Evolutionary conservation across 2,113 vertebrate genomes (phyloP).

Genomic region (Leptosomus discolor): DNA sequence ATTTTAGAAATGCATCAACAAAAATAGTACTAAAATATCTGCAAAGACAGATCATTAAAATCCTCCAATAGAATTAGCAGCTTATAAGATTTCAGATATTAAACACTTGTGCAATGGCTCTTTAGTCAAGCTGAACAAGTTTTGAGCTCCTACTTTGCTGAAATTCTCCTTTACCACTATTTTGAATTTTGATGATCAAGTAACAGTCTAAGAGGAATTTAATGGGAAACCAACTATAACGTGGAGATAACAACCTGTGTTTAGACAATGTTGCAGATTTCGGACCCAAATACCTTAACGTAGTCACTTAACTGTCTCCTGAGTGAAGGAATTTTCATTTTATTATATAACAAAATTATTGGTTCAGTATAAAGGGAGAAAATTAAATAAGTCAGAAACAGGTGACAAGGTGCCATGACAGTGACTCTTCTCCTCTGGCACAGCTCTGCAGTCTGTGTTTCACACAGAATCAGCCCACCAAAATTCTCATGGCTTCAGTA

Average conservation of each 20-base stretch:
- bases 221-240: background rate
- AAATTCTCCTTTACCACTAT: background rate
- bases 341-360: background rate
- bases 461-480: background rate
- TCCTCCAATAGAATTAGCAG: background rate
- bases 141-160: background rate
- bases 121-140: background rate
- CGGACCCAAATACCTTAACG: background rate
- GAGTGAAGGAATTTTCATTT: background rate
- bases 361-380: background rate
- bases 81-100: background rate
- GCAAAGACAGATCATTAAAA: background rate
- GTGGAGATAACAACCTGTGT: background rate
- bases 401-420: accelerated
- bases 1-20: background rate
- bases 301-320: background rate
- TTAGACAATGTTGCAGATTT: background rate
- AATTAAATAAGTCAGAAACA: background rate
- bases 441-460: background rate
- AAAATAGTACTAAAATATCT: background rate
- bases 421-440: background rate
- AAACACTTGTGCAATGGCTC: background rate
- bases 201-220: background rate
- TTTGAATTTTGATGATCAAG: background rate
- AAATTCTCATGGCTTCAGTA: background rate